A percentile compares a stretch with the other conserved stretches of the same genome.
Conservation (phyloP, 2,113 vertebrate genomes). For the Micromys minutus region DNA sequence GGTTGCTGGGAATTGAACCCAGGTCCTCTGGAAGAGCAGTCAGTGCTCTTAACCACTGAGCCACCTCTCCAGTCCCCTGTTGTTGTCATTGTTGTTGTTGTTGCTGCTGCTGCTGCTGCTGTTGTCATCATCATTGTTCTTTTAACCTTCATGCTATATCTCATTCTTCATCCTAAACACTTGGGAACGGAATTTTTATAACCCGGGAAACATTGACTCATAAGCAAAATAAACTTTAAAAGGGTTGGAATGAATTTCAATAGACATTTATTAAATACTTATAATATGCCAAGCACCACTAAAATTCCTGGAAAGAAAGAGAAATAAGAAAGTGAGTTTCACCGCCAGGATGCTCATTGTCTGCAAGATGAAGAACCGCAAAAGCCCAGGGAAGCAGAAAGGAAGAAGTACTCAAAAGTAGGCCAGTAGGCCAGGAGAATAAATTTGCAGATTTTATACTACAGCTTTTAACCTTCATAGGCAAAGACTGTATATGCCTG, state of each 20-base stretch:
- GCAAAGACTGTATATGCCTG: constrained; percentile 21
- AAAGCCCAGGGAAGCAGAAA: neutral
- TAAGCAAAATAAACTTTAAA: neutral
- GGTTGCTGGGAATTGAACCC: no score
- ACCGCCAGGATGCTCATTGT: neutral
- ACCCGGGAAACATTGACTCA: neutral
- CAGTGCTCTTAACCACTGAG: no score
- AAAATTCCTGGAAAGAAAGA: neutral
- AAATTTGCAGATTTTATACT: constrained; percentile 37
- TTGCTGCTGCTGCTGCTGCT: neutral
- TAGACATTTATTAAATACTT: constrained; percentile 37
- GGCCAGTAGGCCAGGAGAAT: constrained; percentile 18
- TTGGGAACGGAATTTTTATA: neutral
- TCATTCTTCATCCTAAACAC: constrained; percentile 17
- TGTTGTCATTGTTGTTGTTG: no score
- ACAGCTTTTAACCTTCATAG: neutral
- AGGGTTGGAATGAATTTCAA: constrained; percentile 19
- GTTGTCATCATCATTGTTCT: neutral
- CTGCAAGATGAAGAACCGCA: neutral
- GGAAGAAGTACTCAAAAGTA: constrained; percentile 16
- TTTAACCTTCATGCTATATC: neutral
- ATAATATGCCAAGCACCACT: neutral
- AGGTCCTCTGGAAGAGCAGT: no score
- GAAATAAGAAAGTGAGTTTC: neutral
- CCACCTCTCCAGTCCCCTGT: no score